phyloP scores from a whole-genome alignment of 2,888 invertebrate species.

The Pachydiplax longipennis region DNA sequence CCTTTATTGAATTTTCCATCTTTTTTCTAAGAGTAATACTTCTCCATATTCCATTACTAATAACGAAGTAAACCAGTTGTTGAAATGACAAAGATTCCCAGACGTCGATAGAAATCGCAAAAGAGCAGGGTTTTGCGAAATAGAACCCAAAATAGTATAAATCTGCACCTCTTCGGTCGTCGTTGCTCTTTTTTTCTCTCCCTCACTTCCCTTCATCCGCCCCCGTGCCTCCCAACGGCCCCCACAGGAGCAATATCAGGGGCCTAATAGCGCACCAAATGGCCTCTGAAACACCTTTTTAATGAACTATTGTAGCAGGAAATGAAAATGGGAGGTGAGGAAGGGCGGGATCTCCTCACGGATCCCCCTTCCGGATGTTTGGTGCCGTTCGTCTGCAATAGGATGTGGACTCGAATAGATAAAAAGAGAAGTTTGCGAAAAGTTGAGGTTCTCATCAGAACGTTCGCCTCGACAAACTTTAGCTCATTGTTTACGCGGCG shows the following conservation, averaged over 20 bases:
- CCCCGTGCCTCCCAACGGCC: conserved; percentile 57
- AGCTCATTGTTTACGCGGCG: no score
- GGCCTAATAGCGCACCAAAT: conserved; percentile 74
- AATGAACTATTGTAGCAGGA: conserved; percentile 70
- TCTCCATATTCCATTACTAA: no score
- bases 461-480: not conserved
- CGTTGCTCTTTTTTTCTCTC: conserved; percentile 19
- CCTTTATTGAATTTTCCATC: no score
- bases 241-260: conserved; percentile 65
- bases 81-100: no score
- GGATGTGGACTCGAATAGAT: no score
- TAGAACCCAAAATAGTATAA: not conserved
- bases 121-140: no score
- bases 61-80: no score
- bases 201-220: conserved; percentile 49
- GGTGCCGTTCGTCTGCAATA: not conserved
- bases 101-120: no score
- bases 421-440: no score
- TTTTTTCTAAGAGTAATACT: no score
- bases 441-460: not conserved
- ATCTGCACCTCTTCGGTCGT: not conserved
- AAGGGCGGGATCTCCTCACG: not conserved
- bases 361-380: not conserved
- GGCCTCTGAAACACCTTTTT: conserved; percentile 77
- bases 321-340: conserved; percentile 59